A percentile compares a stretch with the other conserved stretches of the same genome.
Conservation (phyloP, 2,113 vertebrate genomes). For the Puntigrus tetrazona region DNA sequence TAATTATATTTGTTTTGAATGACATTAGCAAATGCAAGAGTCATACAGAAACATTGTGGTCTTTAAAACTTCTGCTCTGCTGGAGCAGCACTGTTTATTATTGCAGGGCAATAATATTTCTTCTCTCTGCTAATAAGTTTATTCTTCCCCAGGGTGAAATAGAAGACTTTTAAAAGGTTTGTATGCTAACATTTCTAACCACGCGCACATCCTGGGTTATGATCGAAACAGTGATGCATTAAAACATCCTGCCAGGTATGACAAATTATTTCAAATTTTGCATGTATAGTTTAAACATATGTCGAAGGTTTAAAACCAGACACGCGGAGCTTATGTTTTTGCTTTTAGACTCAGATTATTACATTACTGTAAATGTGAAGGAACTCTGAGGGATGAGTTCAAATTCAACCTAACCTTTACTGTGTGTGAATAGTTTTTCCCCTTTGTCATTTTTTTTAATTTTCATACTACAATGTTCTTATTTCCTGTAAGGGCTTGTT, state of each 20-base stretch:
- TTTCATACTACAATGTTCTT: not conserved
- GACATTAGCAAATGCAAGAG: constrained; percentile 57
- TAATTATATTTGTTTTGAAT: constrained; percentile 43
- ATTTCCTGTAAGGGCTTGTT: not conserved
- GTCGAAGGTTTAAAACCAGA: not conserved
- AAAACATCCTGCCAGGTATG: not conserved
- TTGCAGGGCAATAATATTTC: constrained; percentile 58
- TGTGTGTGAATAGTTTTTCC: not conserved
- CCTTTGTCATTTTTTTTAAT: not conserved
- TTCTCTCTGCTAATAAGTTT: constrained; percentile 65
- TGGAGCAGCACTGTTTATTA: constrained; percentile 65
- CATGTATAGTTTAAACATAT: not conserved
- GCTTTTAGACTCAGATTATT: not conserved
- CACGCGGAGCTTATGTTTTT: not conserved
- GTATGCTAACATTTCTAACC: constrained; percentile 47
- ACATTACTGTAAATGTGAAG: not conserved
- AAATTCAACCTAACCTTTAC: not conserved
- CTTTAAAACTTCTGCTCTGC: constrained; percentile 53
- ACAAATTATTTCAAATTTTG: not conserved
- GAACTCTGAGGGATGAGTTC: not conserved
- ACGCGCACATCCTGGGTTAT: constrained; percentile 7
- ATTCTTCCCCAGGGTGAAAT: constrained; percentile 60
- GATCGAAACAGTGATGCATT: not conserved
- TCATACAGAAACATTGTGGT: constrained; percentile 61
- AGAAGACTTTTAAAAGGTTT: constrained; percentile 63